Evolutionary conservation across 2,797 vertebrate species (phyloP), one percentile per base, ranked within the genome.

Genomic region (Chloroceryle amazona): DNA sequence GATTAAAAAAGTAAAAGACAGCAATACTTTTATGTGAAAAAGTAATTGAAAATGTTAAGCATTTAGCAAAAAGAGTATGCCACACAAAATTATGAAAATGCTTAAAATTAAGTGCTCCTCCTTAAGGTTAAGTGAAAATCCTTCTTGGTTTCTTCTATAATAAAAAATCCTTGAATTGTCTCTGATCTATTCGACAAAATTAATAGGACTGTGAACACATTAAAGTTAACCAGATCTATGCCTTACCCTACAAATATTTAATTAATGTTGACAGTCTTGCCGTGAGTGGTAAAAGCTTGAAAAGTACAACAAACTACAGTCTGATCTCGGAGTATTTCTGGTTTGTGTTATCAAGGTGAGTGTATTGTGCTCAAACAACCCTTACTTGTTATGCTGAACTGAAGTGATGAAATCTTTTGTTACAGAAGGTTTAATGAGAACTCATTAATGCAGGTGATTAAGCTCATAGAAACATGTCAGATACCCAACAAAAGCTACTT

Each of bases 171-270:
- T 81, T 84, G 23, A 94, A 22, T 39, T 62, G 4, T 29, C 8
- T 70, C 13, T 76, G 11, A 35, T 65, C 8, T 41, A 14, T 25
- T 55, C 0, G 0, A 58, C 16, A 84, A 68, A 79, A 79, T 66
- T 70, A 86, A 83, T 72, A 21, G 62, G 21, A 52, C 16, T 71
- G 13, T 52, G 46, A 81, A 52, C 26, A 52, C 9, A 35, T 55
- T 60, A 65, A 75, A 47, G 9, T 81, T 93, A 96, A 57, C 19
- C 49, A 86, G n/a, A 90, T 90, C 23, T 66, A 51, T 89, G 93
- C 35, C 28, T 80, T 84, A 62, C 2, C 15, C 33, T 62, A 75
- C 13, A 89, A 93, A 57, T 80, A 3, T 86, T 70, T 90, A 86
- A 91, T 89, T 75, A 71, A 47, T 80, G 11, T 47, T 86, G 82